Evolutionary conservation across 2,113 vertebrate genomes (phyloP).

Genomic region (Salminus brasiliensis): DNA sequence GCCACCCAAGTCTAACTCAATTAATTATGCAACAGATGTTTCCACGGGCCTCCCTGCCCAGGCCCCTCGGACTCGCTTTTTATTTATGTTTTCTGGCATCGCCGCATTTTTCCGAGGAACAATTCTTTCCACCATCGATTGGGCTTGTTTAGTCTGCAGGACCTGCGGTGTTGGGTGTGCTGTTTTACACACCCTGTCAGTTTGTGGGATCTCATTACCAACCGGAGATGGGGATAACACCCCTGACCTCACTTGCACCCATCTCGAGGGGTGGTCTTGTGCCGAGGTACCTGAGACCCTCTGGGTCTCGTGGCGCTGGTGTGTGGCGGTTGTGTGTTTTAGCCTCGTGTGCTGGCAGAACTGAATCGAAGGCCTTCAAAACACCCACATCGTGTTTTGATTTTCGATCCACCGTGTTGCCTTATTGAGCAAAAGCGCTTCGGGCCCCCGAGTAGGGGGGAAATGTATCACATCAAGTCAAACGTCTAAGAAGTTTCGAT

Average conservation of each 20-base stretch:
- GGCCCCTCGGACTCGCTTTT: constrained; percentile 63
- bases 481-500: constrained; percentile 60
- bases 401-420: constrained; percentile 33
- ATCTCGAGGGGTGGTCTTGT: constrained; percentile 90
- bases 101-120: constrained; percentile 77
- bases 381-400: constrained; percentile 50
- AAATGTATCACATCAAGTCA: constrained; percentile 28
- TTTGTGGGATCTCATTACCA: constrained; percentile 87
- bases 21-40: constrained; percentile 78
- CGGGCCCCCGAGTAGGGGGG: background rate
- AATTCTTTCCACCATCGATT: constrained; percentile 79
- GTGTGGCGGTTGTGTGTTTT: constrained; percentile 49
- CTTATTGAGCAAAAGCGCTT: constrained; percentile 6
- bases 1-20: constrained; percentile 71
- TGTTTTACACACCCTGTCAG: constrained; percentile 83
- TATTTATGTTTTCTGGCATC: constrained; percentile 82
- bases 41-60: constrained; percentile 68
- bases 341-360: constrained; percentile 60
- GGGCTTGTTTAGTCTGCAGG: constrained; percentile 91
- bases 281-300: constrained; percentile 76
- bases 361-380: constrained; percentile 8
- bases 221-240: constrained; percentile 62
- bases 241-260: constrained; percentile 70
- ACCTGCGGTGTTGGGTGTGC: constrained; percentile 78
- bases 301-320: background rate